phyloP scores from a whole-genome alignment of 1,140 invertebrate genomes.

The Drosophila malerkotliana region DNA sequence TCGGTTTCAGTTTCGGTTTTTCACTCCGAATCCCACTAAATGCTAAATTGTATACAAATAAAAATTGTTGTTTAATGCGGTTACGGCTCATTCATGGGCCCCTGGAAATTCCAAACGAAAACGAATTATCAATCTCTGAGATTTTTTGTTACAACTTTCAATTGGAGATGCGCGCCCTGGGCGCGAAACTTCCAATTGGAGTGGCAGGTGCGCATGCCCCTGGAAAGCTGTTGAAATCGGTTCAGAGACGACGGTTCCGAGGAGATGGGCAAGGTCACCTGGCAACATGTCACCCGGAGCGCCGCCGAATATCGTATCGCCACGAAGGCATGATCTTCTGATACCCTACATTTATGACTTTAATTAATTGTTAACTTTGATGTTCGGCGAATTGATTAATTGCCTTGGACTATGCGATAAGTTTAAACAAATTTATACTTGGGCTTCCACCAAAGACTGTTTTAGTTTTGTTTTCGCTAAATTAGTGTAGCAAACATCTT shows the following conservation, averaged over 20 bases:
- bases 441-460: not conserved
- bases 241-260: conserved; percentile 3
- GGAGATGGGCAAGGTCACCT: conserved; percentile 65
- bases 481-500: conserved; percentile 32
- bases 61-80: conserved; percentile 52
- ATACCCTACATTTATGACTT: conserved; percentile 50
- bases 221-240: conserved; percentile 70
- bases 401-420: conserved; percentile 28
- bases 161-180: conserved; percentile 52
- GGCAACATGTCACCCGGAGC: conserved; percentile 43
- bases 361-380: conserved; percentile 53
- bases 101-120: conserved; percentile 36
- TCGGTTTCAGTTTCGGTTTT: conserved; percentile 63
- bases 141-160: conserved; percentile 59
- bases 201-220: conserved; percentile 62
- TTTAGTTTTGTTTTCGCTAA: conserved; percentile 31
- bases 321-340: conserved; percentile 31
- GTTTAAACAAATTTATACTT: conserved; percentile 22
- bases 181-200: conserved; percentile 29
- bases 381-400: conserved; percentile 39
- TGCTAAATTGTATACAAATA: conserved; percentile 56
- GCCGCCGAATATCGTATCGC: conserved; percentile 38
- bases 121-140: conserved; percentile 6
- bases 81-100: conserved; percentile 35
- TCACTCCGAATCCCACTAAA: conserved; percentile 28